Base-by-base conservation (phyloP, 2,888 invertebrate species). In the Oligia latruncula region DNA sequence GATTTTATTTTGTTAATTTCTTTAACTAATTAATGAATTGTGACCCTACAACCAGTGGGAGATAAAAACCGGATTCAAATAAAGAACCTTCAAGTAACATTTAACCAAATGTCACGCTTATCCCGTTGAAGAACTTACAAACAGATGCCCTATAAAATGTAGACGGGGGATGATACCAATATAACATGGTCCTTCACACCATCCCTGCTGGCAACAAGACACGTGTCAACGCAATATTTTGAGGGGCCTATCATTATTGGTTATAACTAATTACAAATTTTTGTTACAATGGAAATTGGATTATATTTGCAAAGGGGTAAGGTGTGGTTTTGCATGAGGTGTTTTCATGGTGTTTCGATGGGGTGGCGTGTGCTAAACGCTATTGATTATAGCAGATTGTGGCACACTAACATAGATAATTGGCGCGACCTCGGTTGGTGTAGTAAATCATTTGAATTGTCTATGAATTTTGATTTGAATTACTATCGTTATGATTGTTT, bases 91-190 rank as follows among this genome's bases (percentile, higher is more conserved):
- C 91, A 94, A 93, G 88, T 88, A 91, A 83, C 91, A 90, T 93
- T 95, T 94, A 94, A 93, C 94, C 94, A 95, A 95, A 96, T 95
- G 95, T 95, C 93, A 94, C 91, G 93, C 86, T 87, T 88, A 81
- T 92, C 91, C 90, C 92, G 93, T 92, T 93, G 91, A 92, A 93
- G 93, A 93, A 91, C 92, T 86, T 82, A 79, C 89, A 92, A 95
- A 94, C 95, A 95, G 95, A 95, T 95, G 95, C 92, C 91, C 84
- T 89, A 83, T 89, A 85, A 89, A 91, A 88, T 76, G 55, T 70
- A 82, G 75, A 73, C 72, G 74, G 83, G 89, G 83, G 77, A 73
- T 4, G 1, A 3, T n/a, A 73, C 89, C 84, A 83, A 15, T 9
- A 60, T 49, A 77, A 78, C 2, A 58, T 52, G 80, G 78, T 29